A percentile compares a stretch with the other conserved stretches of the same genome.
Conservation (phyloP, 2,888 invertebrate species). For the Drosophila sordidula region DNA sequence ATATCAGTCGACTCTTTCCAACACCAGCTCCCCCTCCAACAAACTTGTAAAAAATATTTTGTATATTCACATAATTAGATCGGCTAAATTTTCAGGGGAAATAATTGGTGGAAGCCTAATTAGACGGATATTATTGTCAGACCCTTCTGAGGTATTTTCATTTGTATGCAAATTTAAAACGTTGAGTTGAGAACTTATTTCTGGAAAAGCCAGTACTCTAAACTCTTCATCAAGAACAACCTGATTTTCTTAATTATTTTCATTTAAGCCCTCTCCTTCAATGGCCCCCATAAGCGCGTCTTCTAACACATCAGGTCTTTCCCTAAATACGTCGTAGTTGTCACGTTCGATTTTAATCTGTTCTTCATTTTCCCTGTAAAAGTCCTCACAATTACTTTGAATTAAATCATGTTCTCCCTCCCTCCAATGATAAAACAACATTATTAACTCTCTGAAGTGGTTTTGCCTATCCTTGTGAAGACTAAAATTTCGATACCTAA, state of each 20-base stretch:
- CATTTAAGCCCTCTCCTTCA: too few relatives aligned
- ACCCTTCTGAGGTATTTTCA: too few relatives aligned
- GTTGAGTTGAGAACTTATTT: too few relatives aligned
- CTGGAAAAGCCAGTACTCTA: not conserved
- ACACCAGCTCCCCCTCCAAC: too few relatives aligned
- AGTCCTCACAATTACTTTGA: conserved; percentile 10
- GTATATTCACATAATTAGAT: not conserved
- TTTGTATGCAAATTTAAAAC: too few relatives aligned
- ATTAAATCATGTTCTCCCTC: conserved; percentile 7
- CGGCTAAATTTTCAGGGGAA: not conserved
- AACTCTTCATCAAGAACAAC: too few relatives aligned
- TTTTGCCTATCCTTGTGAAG: conserved; percentile 11
- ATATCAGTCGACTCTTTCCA: conserved; percentile 19
- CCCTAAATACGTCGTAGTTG: too few relatives aligned
- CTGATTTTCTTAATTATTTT: too few relatives aligned
- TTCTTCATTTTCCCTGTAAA: not conserved
- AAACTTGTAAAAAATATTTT: too few relatives aligned
- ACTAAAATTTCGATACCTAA: conserved; percentile 11
- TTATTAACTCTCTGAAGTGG: not conserved
- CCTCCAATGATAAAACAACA: too few relatives aligned
- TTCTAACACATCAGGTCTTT: too few relatives aligned
- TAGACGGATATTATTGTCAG: not conserved
- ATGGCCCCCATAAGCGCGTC: too few relatives aligned
- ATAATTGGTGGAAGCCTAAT: not conserved
- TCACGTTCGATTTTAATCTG: not conserved